Conservation (phyloP, 2,797 vertebrate genomes). For the Syndactyla subalaris region DNA sequence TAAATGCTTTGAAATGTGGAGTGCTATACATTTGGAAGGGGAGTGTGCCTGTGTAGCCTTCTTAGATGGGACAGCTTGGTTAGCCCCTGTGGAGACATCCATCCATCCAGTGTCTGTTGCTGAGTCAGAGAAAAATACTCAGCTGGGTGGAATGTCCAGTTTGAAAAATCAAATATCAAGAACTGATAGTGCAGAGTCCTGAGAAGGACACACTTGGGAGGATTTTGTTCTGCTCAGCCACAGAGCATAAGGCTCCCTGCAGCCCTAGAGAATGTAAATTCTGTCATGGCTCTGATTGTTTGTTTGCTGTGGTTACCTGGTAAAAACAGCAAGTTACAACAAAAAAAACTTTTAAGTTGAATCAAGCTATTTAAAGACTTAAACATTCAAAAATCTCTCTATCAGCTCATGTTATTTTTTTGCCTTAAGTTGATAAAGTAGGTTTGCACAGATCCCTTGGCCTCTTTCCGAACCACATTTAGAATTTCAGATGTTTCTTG, state of each 20-base stretch:
- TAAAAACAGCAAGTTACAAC: neutral
- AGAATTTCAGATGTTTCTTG: neutral
- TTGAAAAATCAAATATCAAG: neutral
- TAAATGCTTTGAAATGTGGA: neutral
- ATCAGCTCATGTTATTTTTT: neutral
- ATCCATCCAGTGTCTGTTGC: neutral
- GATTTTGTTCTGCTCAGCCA: rapidly evolving
- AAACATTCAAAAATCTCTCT: neutral
- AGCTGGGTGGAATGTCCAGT: neutral
- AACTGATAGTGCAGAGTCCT: neutral
- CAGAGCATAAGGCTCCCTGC: neutral
- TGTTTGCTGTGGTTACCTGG: neutral
- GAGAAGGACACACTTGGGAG: neutral
- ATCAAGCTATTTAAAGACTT: neutral
- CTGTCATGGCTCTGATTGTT: neutral
- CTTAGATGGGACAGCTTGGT: neutral
- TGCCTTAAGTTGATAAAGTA: neutral
- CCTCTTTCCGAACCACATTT: neutral
- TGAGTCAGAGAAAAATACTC: neutral
- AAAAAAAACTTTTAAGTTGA: neutral
- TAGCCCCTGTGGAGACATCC: neutral
- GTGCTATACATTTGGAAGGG: neutral
- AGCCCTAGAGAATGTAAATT: neutral
- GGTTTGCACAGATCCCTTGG: neutral
- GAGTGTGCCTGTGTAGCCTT: neutral